Percentiles rank a stretch among this genome's conserved stretches.
Conservation (phyloP, 1,140 invertebrate genomes). For the Lepidostoma basale region DNA sequence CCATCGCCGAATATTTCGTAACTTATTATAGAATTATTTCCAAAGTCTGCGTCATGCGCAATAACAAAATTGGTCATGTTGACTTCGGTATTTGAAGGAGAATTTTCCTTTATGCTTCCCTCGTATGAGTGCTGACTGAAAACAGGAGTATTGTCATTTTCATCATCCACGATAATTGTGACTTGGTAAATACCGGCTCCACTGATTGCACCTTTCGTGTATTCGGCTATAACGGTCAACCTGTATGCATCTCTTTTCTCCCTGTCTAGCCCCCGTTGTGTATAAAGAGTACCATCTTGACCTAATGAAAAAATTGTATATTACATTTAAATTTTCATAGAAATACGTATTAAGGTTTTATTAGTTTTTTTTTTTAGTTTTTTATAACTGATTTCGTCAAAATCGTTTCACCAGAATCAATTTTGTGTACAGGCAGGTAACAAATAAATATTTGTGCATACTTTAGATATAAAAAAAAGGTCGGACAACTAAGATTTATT, state of each 20-base stretch:
- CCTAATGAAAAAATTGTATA: slow-evolving; percentile 53
- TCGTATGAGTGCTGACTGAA: slow-evolving; percentile 77
- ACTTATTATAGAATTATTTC: slow-evolving; percentile 75
- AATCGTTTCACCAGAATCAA: not conserved
- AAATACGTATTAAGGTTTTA: too few relatives aligned
- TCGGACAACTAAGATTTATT: too few relatives aligned
- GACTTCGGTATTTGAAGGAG: slow-evolving; percentile 72
- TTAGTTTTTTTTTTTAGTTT: not conserved
- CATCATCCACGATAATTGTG: slow-evolving; percentile 80
- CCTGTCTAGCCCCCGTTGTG: slow-evolving; percentile 75
- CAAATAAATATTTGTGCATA: not conserved
- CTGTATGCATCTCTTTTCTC: slow-evolving; percentile 76
- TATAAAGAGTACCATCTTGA: slow-evolving; percentile 78
- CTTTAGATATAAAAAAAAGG: too few relatives aligned
- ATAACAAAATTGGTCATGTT: slow-evolving; percentile 69
- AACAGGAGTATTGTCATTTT: slow-evolving; percentile 88
- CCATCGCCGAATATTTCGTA: slow-evolving; percentile 77
- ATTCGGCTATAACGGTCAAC: slow-evolving; percentile 81
- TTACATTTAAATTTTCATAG: slow-evolving; percentile 4
- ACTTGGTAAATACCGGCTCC: slow-evolving; percentile 79
- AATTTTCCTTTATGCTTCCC: slow-evolving; percentile 82
- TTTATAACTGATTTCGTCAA: not conserved
- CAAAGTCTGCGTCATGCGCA: slow-evolving; percentile 80
- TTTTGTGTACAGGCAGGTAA: not conserved
- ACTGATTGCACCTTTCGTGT: slow-evolving; percentile 66